phyloP scores from a whole-genome alignment of 2,888 invertebrate species.

The Megaustenia siamemsis region DNA sequence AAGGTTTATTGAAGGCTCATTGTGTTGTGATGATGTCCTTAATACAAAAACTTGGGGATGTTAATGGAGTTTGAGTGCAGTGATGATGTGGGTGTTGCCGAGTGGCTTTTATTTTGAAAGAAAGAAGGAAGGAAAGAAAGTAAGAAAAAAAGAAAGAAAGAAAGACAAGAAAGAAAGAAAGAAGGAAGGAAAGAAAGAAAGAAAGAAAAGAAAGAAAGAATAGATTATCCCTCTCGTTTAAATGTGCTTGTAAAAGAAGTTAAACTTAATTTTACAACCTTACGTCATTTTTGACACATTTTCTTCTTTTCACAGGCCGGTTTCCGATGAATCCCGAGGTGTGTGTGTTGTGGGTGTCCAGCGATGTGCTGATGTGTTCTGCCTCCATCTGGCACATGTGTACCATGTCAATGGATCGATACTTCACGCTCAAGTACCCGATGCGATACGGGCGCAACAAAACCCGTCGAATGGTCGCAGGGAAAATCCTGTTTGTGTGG shows the following conservation, averaged over 20 bases:
- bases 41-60: too few relatives aligned
- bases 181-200: slow-evolving; percentile 13
- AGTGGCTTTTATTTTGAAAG: too few relatives aligned
- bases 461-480: slow-evolving; percentile 77
- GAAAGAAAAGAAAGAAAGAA: slow-evolving; percentile 25
- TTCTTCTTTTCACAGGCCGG: slow-evolving; percentile 84
- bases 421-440: slow-evolving; percentile 93
- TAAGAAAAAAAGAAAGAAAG: too few relatives aligned
- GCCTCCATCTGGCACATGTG: slow-evolving; percentile 84
- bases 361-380: slow-evolving; percentile 83
- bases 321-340: slow-evolving; percentile 88
- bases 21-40: too few relatives aligned
- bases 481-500: slow-evolving; percentile 98
- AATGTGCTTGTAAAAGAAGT: too few relatives aligned
- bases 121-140: not conserved
- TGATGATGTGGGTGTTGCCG: too few relatives aligned
- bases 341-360: slow-evolving; percentile 85
- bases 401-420: slow-evolving; percentile 85
- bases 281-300: too few relatives aligned
- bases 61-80: too few relatives aligned
- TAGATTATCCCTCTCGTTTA: not conserved
- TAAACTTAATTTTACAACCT: too few relatives aligned
- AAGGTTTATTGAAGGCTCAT: too few relatives aligned
- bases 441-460: slow-evolving; percentile 84
- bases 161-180: not conserved